Evolutionary conservation across 1,140 invertebrate genomes (phyloP).

Genomic region (Matsumurasca onukii): DNA sequence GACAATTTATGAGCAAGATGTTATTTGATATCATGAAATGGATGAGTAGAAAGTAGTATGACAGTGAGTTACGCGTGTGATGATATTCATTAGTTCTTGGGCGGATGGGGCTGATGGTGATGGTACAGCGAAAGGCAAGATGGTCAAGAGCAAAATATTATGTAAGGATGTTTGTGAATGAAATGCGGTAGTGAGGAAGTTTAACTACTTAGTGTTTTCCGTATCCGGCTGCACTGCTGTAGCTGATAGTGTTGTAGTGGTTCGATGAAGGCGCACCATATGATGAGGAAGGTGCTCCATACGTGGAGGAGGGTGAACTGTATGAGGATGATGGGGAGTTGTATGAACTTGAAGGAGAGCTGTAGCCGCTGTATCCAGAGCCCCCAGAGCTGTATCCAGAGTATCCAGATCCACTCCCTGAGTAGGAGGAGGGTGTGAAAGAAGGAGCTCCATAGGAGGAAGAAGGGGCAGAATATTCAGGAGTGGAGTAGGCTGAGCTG

Average conservation of each 20-base stretch:
- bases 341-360: slow-evolving; percentile 6
- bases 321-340: not conserved
- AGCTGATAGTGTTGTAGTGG: slow-evolving; percentile 20
- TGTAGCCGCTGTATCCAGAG: not conserved
- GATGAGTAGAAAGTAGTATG: not conserved
- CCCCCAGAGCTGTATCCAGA: not conserved
- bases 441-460: not conserved
- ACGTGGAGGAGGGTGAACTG: slow-evolving; percentile 3
- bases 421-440: not conserved
- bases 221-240: slow-evolving; percentile 9
- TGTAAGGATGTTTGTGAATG: not conserved
- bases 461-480: not conserved
- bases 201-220: not conserved
- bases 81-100: not conserved
- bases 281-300: not conserved
- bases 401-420: slow-evolving; percentile 2
- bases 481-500: not conserved
- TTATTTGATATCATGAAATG: not conserved
- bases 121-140: not conserved
- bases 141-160: not conserved
- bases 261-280: not conserved
- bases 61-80: not conserved
- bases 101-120: not conserved
- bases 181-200: not conserved
- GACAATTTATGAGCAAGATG: not conserved